A percentile compares a stretch with the other conserved stretches of the same genome.
Conservation (phyloP, 2,113 vertebrate species). For the Pterocles orientalis region DNA sequence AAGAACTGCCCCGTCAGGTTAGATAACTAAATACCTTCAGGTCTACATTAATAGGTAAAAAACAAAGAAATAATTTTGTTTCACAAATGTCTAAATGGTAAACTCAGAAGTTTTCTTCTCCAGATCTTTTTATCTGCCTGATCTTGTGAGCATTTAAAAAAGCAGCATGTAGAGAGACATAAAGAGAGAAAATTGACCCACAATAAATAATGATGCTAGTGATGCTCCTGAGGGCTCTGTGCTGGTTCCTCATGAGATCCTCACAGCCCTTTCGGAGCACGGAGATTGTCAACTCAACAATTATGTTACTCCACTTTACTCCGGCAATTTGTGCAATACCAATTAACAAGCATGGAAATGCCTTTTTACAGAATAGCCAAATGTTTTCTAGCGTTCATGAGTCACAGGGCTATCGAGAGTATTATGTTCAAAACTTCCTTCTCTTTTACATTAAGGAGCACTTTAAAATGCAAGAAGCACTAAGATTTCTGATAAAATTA, state of each 20-base stretch:
- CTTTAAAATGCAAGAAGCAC: neutral
- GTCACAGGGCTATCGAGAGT: neutral
- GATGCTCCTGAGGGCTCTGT: neutral
- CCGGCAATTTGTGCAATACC: neutral
- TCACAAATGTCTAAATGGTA: neutral
- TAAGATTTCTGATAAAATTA: neutral
- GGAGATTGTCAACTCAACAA: neutral
- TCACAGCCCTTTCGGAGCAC: neutral
- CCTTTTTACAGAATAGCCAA: neutral
- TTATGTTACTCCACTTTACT: neutral
- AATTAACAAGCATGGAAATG: neutral
- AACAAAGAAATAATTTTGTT: neutral
- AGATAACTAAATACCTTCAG: neutral
- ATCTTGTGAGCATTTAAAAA: neutral
- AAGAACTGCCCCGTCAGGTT: neutral
- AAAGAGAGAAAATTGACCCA: neutral
- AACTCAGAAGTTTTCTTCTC: neutral
- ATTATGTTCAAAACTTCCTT: neutral
- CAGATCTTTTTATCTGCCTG: neutral
- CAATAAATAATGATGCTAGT: neutral
- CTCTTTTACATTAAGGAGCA: neutral
- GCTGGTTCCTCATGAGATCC: neutral
- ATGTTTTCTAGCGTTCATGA: neutral
- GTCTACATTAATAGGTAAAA: neutral
- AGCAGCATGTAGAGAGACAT: neutral